These are phyloP conservation scores for Delichon dasypus DNA, from an alignment of 2,797 vertebrate species.

Conservation along the genomic window DNA sequence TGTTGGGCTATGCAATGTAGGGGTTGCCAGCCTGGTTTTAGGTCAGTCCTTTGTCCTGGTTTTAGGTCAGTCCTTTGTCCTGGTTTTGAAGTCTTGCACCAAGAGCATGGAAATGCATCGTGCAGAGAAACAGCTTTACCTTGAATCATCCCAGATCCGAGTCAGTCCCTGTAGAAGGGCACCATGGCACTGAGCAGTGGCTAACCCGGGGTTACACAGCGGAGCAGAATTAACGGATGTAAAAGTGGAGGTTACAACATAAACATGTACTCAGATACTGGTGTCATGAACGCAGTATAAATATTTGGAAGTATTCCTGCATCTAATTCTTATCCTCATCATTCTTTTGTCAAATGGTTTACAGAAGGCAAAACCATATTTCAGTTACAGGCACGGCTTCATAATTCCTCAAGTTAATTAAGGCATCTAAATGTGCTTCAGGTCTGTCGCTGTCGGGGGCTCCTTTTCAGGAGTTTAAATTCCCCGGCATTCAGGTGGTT, in stretches of 20 bases:
- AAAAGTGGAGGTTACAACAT: neutral
- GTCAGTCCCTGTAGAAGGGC: neutral
- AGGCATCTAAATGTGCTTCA: neutral
- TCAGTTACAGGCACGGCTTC: neutral
- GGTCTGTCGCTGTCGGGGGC: too few species aligned
- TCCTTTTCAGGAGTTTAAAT: too few species aligned
- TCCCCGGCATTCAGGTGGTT: too few species aligned
- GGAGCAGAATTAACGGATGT: neutral
- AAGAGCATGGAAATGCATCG: neutral
- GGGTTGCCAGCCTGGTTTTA: neutral
- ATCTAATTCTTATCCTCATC: slow-evolving; percentile 22
- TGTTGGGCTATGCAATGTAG: neutral
- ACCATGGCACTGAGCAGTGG: neutral
- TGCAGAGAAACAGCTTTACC: neutral
- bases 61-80: neutral
- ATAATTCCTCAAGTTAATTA: slow-evolving; percentile 26
- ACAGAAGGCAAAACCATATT: slow-evolving; percentile 11
- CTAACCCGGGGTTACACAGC: neutral
- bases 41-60: neutral
- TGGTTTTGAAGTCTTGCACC: neutral
- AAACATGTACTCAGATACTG: neutral
- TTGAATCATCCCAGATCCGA: rapidly evolving
- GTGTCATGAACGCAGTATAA: neutral
- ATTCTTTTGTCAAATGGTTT: slow-evolving; percentile 46
- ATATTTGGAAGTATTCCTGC: slow-evolving; percentile 52